These are phyloP conservation scores for Lepidonotus clava DNA, from an alignment of 2,888 invertebrate genomes.

Conservation along the genomic window DNA sequence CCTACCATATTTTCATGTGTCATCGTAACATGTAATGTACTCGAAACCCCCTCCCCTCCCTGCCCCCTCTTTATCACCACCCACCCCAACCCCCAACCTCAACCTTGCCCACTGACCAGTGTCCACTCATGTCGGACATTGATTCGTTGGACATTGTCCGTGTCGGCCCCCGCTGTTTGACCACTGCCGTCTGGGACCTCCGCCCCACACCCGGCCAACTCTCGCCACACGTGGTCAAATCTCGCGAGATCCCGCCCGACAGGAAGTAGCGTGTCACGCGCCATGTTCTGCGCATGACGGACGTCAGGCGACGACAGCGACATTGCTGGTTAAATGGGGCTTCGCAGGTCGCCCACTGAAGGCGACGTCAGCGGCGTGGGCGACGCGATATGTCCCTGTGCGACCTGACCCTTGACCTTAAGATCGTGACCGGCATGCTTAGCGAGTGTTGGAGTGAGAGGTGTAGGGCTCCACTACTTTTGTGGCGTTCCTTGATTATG, in stretches of 20 bases:
- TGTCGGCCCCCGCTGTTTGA: conserved; percentile 36
- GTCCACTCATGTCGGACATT: conserved; percentile 36
- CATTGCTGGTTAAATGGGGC: conserved; percentile 10
- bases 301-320: neutral
- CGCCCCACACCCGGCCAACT: neutral
- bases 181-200: neutral
- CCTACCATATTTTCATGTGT: no score
- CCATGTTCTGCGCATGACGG: conserved; percentile 34
- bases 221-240: neutral
- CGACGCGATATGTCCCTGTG: conserved; percentile 31
- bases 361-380: neutral
- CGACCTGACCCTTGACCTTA: conserved; percentile 15
- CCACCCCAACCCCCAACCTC: neutral
- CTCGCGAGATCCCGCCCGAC: conserved; percentile 28
- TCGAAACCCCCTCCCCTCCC: neutral
- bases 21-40: no score
- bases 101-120: neutral
- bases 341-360: neutral
- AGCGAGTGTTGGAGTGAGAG: no score
- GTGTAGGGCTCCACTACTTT: no score
- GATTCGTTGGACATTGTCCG: conserved; percentile 43
- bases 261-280: conserved; percentile 40
- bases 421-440: neutral
- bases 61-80: neutral
- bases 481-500: no score